Conservation (phyloP, 1,140 invertebrate genomes). For the Platyscapa corneri region DNA sequence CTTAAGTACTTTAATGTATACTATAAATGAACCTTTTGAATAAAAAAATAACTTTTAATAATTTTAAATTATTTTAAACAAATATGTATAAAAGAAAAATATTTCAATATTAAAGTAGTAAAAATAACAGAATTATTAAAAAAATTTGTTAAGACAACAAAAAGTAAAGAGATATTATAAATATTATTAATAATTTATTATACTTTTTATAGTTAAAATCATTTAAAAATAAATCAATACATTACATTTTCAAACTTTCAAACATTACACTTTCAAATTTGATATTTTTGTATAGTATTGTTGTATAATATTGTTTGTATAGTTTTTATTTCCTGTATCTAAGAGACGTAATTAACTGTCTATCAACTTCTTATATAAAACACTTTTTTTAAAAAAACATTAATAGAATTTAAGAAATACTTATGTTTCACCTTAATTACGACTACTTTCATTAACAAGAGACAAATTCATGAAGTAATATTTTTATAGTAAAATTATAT, state of each 20-base stretch:
- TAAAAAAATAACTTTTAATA: background rate
- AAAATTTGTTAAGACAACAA: no score
- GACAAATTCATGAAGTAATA: background rate
- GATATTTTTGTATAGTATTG: background rate
- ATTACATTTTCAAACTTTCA: background rate
- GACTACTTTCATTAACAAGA: background rate
- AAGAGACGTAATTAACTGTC: background rate
- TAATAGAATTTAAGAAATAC: background rate
- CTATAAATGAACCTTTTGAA: background rate
- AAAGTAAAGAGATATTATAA: no score
- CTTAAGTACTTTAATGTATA: background rate
- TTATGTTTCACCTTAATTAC: background rate
- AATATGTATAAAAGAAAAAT: background rate
- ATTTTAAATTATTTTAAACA: background rate
- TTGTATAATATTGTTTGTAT: background rate
- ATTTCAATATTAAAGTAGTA: no score
- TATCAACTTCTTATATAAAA: background rate
- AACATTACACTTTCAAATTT: background rate
- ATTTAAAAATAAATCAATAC: no score
- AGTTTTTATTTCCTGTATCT: background rate
- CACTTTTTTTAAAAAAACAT: background rate
- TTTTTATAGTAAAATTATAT: background rate
- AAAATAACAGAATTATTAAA: no score
- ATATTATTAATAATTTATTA: no score
- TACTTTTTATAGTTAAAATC: no score